phyloP scores from a whole-genome alignment of 37 sponge, comb jelly and placozoan genomes.

The Beroe ovata region DNA sequence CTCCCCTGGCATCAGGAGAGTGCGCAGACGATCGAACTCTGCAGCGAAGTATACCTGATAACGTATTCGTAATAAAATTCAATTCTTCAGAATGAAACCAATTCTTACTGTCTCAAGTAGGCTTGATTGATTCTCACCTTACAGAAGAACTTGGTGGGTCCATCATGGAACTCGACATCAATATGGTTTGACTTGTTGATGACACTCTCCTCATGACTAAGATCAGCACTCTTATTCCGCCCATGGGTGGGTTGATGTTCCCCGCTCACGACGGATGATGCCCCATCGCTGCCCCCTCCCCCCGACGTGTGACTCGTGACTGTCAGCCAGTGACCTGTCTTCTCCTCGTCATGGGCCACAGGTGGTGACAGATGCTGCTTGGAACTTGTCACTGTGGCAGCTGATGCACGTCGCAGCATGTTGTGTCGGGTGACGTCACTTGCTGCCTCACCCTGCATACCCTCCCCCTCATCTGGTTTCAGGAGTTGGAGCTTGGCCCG shows the following conservation, averaged over 20 bases:
- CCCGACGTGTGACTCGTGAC: conserved; percentile 30
- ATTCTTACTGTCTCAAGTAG: not conserved
- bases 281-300: not conserved
- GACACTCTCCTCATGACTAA: not conserved
- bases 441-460: not conserved
- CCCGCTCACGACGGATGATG: not conserved
- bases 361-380: not conserved
- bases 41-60: conserved; percentile 84
- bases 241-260: conserved; percentile 3
- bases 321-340: conserved; percentile 59
- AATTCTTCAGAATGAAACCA: not conserved
- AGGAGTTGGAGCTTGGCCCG: conserved; percentile 69
- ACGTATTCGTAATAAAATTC: not conserved
- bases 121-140: conserved; percentile 66
- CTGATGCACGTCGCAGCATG: not conserved
- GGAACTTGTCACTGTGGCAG: not conserved
- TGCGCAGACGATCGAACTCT: conserved; percentile 82
- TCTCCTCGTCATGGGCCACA: conserved; percentile 15
- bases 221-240: conserved; percentile 34
- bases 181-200: conserved; percentile 61
- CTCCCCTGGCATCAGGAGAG: conserved; percentile 81
- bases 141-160: conserved; percentile 79
- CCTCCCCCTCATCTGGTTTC: conserved; percentile 23
- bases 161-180: conserved; percentile 72
- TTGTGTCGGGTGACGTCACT: not conserved